Percentiles rank a stretch among this genome's conserved stretches.
These are phyloP conservation scores for Phylloscopus trochilus DNA, from an alignment of 2,113 vertebrate genomes.

Conservation along the genomic window DNA sequence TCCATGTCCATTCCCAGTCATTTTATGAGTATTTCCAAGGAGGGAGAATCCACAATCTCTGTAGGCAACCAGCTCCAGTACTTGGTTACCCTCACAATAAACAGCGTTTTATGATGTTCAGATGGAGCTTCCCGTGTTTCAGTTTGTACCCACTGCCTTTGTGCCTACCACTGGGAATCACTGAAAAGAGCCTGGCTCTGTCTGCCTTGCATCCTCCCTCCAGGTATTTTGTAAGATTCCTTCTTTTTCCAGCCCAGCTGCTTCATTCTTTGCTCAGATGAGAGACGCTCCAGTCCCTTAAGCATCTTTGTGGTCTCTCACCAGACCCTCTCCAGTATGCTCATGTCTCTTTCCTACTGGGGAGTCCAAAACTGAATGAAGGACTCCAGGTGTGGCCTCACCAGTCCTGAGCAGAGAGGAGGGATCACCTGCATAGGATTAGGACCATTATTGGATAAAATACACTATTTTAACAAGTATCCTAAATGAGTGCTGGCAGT, in stretches of 20 bases:
- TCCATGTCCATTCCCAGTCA: background rate
- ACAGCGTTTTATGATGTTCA: background rate
- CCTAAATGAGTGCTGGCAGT: background rate
- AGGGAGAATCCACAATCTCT: background rate
- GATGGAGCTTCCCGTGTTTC: background rate
- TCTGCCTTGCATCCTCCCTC: background rate
- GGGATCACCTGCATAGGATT: background rate
- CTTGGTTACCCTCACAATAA: background rate
- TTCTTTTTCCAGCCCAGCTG: background rate
- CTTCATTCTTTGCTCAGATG: background rate
- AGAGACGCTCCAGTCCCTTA: background rate
- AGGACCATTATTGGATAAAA: background rate
- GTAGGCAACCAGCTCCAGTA: background rate
- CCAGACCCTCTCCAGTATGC: background rate
- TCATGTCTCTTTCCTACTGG: fast-evolving
- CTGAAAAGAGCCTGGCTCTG: background rate
- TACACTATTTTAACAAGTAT: background rate
- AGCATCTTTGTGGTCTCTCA: background rate
- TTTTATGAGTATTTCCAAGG: background rate
- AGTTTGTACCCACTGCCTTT: background rate
- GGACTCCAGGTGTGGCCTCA: background rate
- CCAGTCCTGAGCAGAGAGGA: background rate
- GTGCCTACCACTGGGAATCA: background rate
- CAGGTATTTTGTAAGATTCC: background rate
- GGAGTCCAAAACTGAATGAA: background rate